phyloP scores from a whole-genome alignment of 1,140 invertebrate genomes.

The Caenorhabditis inopinata region DNA sequence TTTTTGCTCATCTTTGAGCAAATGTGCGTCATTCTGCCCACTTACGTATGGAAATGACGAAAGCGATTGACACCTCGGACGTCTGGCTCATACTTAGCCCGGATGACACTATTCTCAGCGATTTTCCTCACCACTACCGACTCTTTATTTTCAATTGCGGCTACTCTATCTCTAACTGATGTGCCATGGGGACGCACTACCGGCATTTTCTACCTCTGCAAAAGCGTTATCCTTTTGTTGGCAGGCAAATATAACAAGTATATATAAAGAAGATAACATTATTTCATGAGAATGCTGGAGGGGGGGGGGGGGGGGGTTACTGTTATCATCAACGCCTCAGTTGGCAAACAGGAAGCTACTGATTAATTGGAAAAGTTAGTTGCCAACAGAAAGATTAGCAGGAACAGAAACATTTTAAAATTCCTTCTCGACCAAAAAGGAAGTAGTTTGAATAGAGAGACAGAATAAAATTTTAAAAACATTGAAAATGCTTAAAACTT shows the following conservation, averaged over 20 bases:
- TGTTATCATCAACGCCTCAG: background rate
- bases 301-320: background rate
- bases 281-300: too few relatives aligned
- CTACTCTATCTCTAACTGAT: conserved; percentile 30
- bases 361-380: background rate
- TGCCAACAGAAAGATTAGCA: background rate
- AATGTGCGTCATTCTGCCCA: too few relatives aligned
- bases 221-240: background rate
- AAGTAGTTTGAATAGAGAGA: too few relatives aligned
- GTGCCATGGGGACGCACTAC: background rate
- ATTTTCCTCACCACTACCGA: background rate
- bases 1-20: too few relatives aligned
- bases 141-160: conserved; percentile 27
- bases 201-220: background rate
- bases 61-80: conserved; percentile 50
- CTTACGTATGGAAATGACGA: conserved; percentile 52
- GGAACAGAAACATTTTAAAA: background rate
- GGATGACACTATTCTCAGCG: conserved; percentile 41
- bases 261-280: too few relatives aligned
- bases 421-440: too few relatives aligned
- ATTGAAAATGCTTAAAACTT: too few relatives aligned
- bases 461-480: background rate
- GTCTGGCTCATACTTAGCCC: conserved; percentile 44
- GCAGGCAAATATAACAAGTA: background rate
- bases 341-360: conserved; percentile 1